Conservation (phyloP, 2,797 vertebrate species). For the Anguilla marmorata region DNA sequence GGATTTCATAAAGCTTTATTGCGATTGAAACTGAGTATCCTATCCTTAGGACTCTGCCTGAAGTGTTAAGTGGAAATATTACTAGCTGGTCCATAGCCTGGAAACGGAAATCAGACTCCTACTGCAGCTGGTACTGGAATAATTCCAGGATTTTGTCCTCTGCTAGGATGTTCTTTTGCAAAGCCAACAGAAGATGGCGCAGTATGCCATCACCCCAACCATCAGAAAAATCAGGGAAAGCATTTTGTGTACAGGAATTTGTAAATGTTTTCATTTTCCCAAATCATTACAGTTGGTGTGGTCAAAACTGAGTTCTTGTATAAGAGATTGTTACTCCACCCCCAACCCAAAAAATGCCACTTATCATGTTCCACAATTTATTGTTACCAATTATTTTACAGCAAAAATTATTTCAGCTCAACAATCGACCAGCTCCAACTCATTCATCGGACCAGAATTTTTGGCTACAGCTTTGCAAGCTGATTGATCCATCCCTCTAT, state of each 20-base stretch:
- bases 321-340: not conserved
- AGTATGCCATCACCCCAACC: not conserved
- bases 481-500: constrained; percentile 8
- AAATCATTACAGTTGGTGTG: not conserved
- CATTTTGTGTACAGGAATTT: not conserved
- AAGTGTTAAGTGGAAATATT: not conserved
- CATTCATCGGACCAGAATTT: constrained; percentile 33
- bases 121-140: constrained; percentile 38
- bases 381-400: constrained; percentile 21
- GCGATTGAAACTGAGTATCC: not conserved
- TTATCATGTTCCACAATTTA: constrained; percentile 10
- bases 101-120: not conserved
- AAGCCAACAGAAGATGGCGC: constrained; percentile 23
- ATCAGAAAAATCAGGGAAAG: not conserved
- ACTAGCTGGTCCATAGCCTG: not conserved
- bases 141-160: constrained; percentile 11
- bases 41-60: not conserved
- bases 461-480: constrained; percentile 14
- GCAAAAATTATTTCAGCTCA: not conserved
- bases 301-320: not conserved
- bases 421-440: not conserved
- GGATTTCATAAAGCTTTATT: not conserved
- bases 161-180: not conserved
- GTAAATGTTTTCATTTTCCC: not conserved
- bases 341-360: not conserved